Base-by-base conservation (phyloP, 2,888 invertebrate species). In the Nasonia oneida region DNA sequence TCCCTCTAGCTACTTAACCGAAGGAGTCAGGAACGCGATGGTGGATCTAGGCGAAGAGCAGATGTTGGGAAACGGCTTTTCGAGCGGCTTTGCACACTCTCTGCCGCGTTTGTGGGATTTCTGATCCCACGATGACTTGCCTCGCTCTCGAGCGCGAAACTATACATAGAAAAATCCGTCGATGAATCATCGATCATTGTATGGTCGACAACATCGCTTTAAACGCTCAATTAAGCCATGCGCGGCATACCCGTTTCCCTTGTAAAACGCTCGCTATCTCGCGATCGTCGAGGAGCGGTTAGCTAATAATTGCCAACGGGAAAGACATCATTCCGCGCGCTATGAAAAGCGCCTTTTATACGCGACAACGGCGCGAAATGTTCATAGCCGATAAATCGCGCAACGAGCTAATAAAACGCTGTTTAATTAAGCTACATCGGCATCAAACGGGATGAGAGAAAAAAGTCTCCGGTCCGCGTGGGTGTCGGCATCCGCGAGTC, bases 151-250 rank as follows among this genome's bases (percentile, higher is more conserved):
- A 47, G 47, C 47, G 47, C 12, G 47, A 47, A 47, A 47, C 42
- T 42, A 2, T 29, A 29, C 1, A 23, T 23, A 10, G 47, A 47
- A 12, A 47, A 57, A 57, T 53, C 61, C n/a, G 6, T n/a, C 61
- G 10, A 15, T 67, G 67, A 67, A 14, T 67, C 67, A 67, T 67
- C 67, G 23, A 67, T 75, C 37, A 75, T 75, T 37, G 29, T 37
- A 50, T 75, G 53, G 18, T 53, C 71, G 18, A 39, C 71, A 23
- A 33, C 10, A 70, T 64, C 71, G 53, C 10, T 37, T 53, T 80
- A 53, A 80, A 73, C 23, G 57, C 70, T 80, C 23, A 80, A 80
- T 80, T 80, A 80, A 71, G 80, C 71, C 53, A 71, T 29, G 71
- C 15, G 5, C 47, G 67, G 29, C 39, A 50, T 37, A 53, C 53